Percentiles rank a stretch among this genome's conserved stretches.
Evolutionary conservation across 1,140 invertebrate genomes (phyloP).

Genomic region (Ips nitidus): DNA sequence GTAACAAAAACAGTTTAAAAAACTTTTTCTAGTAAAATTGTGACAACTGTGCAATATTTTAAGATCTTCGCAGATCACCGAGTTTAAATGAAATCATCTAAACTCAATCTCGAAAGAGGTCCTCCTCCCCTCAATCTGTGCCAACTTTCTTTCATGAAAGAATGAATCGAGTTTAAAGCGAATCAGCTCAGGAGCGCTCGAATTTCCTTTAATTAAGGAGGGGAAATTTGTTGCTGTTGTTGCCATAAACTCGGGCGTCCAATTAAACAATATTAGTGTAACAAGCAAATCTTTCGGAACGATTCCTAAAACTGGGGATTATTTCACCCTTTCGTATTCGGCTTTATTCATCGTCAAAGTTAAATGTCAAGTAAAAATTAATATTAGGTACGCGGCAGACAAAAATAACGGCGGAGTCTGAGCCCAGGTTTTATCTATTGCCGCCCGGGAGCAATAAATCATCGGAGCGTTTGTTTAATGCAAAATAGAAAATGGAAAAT

Average conservation of each 20-base stretch:
- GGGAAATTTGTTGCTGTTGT: constrained; percentile 8
- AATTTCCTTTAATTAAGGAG: constrained; percentile 24
- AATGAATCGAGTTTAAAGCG: constrained; percentile 13
- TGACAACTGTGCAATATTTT: no score
- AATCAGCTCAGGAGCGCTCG: constrained; percentile 17
- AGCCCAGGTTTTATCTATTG: no score
- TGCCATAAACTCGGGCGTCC: constrained; percentile 6
- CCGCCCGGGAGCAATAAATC: not conserved
- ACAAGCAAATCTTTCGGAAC: constrained; percentile 18
- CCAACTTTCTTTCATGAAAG: constrained; percentile 15
- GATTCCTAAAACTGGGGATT: not conserved
- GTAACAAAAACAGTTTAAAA: no score
- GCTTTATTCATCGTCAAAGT: no score
- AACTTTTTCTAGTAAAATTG: no score
- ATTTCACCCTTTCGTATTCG: not conserved
- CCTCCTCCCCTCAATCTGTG: not conserved
- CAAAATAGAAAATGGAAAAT: not conserved
- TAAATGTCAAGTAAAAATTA: no score
- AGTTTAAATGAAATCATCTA: no score
- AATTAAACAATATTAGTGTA: constrained; percentile 20
- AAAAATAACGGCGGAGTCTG: no score
- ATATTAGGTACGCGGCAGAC: no score
- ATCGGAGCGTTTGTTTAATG: not conserved
- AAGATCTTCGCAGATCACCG: no score
- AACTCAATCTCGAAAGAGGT: not conserved